Evolutionary conservation across 2,797 vertebrate species (phyloP).

Genomic region (Gadopsis marmoratus): DNA sequence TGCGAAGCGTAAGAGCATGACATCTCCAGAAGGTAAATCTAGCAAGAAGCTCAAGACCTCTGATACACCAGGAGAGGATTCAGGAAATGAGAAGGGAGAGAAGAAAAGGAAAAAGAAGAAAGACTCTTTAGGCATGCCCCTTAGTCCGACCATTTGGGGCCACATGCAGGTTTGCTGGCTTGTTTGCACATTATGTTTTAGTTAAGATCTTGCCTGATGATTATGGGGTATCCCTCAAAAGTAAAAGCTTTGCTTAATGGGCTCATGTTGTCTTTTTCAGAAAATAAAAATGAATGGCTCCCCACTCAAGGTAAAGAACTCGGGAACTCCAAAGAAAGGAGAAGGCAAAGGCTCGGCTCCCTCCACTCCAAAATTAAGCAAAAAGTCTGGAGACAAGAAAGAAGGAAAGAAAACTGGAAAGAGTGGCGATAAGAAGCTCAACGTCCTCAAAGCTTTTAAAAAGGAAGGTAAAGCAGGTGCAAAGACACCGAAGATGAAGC

Average conservation of each 20-base stretch:
- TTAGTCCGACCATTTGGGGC: constrained; percentile 94
- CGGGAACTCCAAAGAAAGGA: constrained; percentile 87
- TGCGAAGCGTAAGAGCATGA: constrained; percentile 90
- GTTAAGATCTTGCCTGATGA: neutral
- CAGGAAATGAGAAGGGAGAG: constrained; percentile 79
- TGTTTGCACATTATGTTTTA: neutral
- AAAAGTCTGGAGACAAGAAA: constrained; percentile 83
- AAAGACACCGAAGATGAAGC: constrained; percentile 94
- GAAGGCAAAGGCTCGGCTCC: constrained; percentile 72
- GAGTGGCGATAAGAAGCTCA: constrained; percentile 83
- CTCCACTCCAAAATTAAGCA: constrained; percentile 79
- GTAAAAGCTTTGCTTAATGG: constrained; percentile 8
- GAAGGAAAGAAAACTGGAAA: constrained; percentile 87
- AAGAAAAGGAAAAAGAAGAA: constrained; percentile 82
- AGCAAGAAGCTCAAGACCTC: constrained; percentile 89
- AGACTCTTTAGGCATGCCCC: constrained; percentile 84
- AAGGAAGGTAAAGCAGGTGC: constrained; percentile 88
- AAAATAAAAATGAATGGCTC: constrained; percentile 92
- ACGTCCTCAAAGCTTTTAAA: constrained; percentile 90
- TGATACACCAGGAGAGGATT: constrained; percentile 82
- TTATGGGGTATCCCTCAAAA: neutral
- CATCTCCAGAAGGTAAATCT: constrained; percentile 90
- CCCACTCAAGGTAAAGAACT: constrained; percentile 94
- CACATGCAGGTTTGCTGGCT: constrained; percentile 87
- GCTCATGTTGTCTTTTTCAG: constrained; percentile 68